These are phyloP conservation scores for Cinclus cinclus DNA, from an alignment of 2,113 vertebrate species.

Conservation along the genomic window DNA sequence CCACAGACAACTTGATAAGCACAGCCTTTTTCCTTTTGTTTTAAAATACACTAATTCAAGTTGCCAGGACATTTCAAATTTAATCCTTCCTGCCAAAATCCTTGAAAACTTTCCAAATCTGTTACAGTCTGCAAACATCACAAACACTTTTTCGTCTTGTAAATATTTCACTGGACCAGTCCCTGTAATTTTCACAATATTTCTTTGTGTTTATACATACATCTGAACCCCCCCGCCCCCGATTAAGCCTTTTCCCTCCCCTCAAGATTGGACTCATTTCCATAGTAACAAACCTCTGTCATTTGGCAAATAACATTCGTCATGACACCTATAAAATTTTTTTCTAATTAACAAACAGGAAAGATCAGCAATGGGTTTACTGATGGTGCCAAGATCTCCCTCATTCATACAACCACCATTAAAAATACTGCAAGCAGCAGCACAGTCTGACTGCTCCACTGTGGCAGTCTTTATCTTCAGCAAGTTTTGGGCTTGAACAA, in stretches of 20 bases:
- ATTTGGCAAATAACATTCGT: background rate
- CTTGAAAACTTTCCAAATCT: background rate
- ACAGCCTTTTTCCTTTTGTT: background rate
- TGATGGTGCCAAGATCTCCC: background rate
- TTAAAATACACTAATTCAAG: background rate
- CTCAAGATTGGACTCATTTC: background rate
- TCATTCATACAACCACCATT: background rate
- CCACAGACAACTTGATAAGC: background rate
- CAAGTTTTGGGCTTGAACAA: background rate
- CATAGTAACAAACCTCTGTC: background rate
- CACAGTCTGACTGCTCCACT: background rate
- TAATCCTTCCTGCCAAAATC: background rate
- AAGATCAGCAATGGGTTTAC: background rate
- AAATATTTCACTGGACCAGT: background rate
- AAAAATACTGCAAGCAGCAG: background rate
- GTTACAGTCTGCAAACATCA: background rate
- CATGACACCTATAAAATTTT: background rate
- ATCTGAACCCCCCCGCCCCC: fast-evolving
- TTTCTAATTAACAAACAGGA: background rate
- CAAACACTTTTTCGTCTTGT: background rate
- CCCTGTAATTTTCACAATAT: background rate
- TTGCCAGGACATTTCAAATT: background rate
- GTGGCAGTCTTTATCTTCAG: background rate
- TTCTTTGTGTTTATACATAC: background rate
- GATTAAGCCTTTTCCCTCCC: background rate